Conservation (phyloP, 2,113 vertebrate species). For the Pyxicephalus adspersus region DNA sequence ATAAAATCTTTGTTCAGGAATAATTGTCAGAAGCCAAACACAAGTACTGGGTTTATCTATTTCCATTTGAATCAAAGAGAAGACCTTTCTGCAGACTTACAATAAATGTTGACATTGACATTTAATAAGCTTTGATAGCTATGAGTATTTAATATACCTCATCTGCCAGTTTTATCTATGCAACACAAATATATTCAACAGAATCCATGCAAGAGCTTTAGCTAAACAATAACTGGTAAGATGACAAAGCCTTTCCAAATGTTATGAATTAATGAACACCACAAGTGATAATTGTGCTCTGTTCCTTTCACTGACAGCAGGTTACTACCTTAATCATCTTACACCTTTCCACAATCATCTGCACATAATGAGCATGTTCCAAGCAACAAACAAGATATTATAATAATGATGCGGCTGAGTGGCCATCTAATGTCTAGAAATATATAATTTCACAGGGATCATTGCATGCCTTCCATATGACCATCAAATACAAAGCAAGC, state of each 20-base stretch:
- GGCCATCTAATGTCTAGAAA: not conserved
- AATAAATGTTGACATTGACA: not conserved
- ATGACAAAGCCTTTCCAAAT: not conserved
- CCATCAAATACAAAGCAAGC: not conserved
- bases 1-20: not conserved
- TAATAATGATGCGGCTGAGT: not conserved
- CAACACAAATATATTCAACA: not conserved
- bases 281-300: not conserved
- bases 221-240: no score
- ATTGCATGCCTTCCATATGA: no score
- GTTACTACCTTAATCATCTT: slow-evolving; percentile 24
- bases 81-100: not conserved
- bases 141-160: no score
- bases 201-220: not conserved
- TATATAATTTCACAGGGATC: not conserved
- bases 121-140: no score
- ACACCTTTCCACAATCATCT: slow-evolving; percentile 6
- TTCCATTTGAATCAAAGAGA: not conserved
- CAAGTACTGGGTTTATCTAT: no score
- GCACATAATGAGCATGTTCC: slow-evolving; percentile 13
- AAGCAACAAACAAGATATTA: not conserved
- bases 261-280: not conserved
- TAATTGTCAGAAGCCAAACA: no score
- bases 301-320: not conserved
- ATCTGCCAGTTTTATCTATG: no score